A percentile compares a stretch with the other conserved stretches of the same genome.
Evolutionary conservation across 2,888 invertebrate species (phyloP).

Genomic region (Melinopterus prodromus): DNA sequence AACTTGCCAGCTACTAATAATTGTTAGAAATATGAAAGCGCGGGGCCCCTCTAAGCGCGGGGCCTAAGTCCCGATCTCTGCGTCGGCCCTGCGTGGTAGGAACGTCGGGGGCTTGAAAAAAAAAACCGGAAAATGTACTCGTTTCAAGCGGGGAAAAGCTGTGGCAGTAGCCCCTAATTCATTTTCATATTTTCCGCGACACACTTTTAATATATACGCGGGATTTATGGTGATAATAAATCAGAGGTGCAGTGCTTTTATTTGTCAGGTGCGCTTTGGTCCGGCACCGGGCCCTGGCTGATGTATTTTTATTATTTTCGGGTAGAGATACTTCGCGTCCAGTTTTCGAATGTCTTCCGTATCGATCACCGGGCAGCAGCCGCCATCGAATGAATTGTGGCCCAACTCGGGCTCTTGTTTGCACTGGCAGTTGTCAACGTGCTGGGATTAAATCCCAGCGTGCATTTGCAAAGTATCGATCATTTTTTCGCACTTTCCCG

Average conservation of each 20-base stretch:
- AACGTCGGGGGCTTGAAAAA: too few relatives aligned
- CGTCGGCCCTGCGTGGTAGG: too few relatives aligned
- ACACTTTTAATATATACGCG: slow-evolving; percentile 58
- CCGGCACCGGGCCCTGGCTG: slow-evolving; percentile 48
- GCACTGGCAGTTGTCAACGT: slow-evolving; percentile 4
- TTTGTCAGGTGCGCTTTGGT: slow-evolving; percentile 61
- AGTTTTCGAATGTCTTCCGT: slow-evolving; percentile 56
- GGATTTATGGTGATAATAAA: slow-evolving; percentile 59
- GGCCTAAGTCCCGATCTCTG: too few relatives aligned
- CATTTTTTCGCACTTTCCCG: neutral
- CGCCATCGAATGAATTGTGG: neutral
- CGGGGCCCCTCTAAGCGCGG: too few relatives aligned
- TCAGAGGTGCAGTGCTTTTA: slow-evolving; percentile 61
- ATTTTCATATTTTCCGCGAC: slow-evolving; percentile 56
- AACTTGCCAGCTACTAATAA: too few relatives aligned
- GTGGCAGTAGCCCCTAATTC: slow-evolving; percentile 45
- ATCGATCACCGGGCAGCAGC: slow-evolving; percentile 50
- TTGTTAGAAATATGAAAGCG: too few relatives aligned
- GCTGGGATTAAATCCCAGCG: neutral
- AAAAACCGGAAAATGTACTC: neutral
- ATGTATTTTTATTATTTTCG: slow-evolving; percentile 61
- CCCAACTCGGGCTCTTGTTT: neutral
- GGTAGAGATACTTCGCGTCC: slow-evolving; percentile 49
- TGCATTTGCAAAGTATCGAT: neutral
- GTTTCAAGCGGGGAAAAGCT: slow-evolving; percentile 18